Base-by-base conservation (phyloP, 2,888 invertebrate genomes). In the Danaus chrysippus region DNA sequence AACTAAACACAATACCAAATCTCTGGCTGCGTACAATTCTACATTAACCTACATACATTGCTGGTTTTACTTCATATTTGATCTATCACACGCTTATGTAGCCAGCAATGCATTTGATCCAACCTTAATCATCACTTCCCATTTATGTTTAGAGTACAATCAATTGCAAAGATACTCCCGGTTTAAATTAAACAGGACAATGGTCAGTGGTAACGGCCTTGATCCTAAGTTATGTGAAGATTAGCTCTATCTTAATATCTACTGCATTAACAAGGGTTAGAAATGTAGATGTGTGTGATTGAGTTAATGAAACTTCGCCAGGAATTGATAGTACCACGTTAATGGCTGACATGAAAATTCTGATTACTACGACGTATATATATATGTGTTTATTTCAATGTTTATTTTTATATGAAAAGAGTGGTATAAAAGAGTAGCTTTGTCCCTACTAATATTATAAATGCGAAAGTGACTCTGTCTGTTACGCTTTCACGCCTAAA, bases 151-250 rank as follows among this genome's bases (percentile, higher is more conserved):
- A 80, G 79, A 58, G 64, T 58, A 56, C 85, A 89, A 87, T 89
- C 86, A 88, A 88, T 90, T 87, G 71, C 65, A 56, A 64, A 70
- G 66, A 63, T 68, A 64, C 65, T 75, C 75, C 77, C 83, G 79
- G 86, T 87, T 87, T 89, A 89, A 91, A 84, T 91, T 89, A 89
- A 89, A 87, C 83, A 83, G 89, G 88, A 90, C 89, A 89, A 88
- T 88, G 90, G 90, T 89, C 89, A 89, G 84, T 73, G 79, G 76
- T 83, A 84, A 84, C 84, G 80, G 79, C 79, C 79, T 76, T 83
- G 79, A 89, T 86, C 87, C 89, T 90, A 87, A 91, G 89, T 91
- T 91, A 90, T 88, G 90, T 80, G 81, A 71, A 87, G 90, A 90
- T 91, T 91, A 91, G 85, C 85, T 78, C 77, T 89, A 90, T 91